A percentile compares a stretch with the other conserved stretches of the same genome.
Evolutionary conservation across 2,888 invertebrate genomes (phyloP).

Genomic region (Metallyticus violacea): DNA sequence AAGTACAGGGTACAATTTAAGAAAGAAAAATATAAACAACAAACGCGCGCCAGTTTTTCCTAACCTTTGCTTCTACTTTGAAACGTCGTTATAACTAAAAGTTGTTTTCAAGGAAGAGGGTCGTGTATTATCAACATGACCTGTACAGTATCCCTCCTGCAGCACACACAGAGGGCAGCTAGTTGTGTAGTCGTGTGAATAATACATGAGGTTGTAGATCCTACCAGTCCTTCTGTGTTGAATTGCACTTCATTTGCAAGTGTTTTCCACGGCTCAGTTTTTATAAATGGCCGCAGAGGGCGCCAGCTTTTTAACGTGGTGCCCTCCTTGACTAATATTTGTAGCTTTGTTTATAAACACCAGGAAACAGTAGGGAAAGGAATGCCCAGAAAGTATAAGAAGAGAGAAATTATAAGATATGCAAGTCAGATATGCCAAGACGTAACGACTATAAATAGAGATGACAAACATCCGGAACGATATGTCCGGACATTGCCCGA

Average conservation of each 20-base stretch:
- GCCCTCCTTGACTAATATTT: neutral
- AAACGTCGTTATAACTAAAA: neutral
- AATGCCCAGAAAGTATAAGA: neutral
- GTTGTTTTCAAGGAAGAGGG: no score
- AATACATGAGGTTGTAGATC: conserved; percentile 10
- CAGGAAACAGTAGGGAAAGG: no score
- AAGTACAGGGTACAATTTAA: neutral
- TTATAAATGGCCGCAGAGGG: neutral
- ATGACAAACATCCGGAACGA: no score
- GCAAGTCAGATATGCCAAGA: no score
- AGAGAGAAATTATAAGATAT: no score
- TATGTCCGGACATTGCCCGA: no score
- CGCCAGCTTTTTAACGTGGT: neutral
- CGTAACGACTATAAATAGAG: no score
- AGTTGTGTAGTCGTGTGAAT: conserved; percentile 10
- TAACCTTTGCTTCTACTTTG: neutral
- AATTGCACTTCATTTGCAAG: neutral
- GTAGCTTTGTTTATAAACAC: neutral
- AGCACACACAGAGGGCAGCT: conserved; percentile 5
- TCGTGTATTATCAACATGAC: neutral
- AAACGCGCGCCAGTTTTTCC: neutral
- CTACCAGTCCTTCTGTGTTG: neutral
- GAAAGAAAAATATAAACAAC: no score
- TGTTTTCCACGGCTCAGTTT: neutral
- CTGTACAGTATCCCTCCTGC: no score